Evolutionary conservation across 35 echinoderm and acorn worm genomes (phyloP).

Genomic region (Heliocidaris tuberculata): DNA sequence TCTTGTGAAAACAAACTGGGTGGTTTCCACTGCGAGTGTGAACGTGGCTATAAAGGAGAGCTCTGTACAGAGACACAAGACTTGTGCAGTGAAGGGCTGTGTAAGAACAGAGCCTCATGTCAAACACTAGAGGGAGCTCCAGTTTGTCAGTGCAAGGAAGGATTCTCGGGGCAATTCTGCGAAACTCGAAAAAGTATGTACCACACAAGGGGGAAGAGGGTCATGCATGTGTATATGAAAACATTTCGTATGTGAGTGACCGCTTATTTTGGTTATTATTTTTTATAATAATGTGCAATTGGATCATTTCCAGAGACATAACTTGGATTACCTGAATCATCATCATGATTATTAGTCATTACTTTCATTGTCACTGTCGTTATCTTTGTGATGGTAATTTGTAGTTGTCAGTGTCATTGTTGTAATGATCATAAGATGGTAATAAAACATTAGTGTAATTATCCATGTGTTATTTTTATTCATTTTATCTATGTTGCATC

Average conservation of each 20-base stretch:
- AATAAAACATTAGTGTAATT: no score
- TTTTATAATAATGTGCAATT: not conserved
- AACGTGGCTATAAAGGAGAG: slow-evolving; percentile 24
- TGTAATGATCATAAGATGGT: no score
- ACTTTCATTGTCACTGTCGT: no score
- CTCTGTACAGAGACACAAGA: slow-evolving; percentile 46
- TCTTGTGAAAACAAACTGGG: slow-evolving; percentile 40
- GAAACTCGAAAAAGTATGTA: slow-evolving; percentile 41
- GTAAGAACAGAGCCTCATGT: slow-evolving; percentile 51
- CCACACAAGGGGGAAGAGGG: not conserved
- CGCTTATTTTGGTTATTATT: not conserved
- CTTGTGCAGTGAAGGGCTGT: slow-evolving; percentile 12
- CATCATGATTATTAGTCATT: no score
- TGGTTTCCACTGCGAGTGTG: slow-evolving; percentile 39
- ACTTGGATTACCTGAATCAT: not conserved
- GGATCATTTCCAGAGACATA: not conserved
- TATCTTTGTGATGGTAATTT: not conserved
- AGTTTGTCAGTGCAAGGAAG: not conserved
- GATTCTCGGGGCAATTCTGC: slow-evolving; percentile 52
- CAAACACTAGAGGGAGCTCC: not conserved
- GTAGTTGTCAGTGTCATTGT: not conserved
- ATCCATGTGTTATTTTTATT: no score
- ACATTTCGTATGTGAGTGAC: not conserved
- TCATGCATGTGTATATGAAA: no score
- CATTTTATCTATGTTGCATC: no score